Evolutionary conservation across 2,113 vertebrate species (phyloP).

Genomic region (Pogona vitticeps): DNA sequence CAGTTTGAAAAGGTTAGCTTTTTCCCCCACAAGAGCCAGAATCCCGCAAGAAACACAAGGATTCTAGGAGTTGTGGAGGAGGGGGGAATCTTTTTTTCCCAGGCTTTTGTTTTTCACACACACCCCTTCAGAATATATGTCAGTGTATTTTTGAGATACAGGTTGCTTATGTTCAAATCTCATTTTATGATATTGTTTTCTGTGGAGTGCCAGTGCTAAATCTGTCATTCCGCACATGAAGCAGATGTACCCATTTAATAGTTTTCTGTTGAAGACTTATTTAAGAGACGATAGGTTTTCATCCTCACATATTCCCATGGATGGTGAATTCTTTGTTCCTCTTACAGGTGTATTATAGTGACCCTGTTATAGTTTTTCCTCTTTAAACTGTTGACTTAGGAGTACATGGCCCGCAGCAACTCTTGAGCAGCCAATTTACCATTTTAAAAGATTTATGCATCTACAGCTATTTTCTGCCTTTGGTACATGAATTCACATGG

Average conservation of each 20-base stretch:
- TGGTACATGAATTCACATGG: slow-evolving; percentile 54
- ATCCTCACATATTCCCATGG: slow-evolving; percentile 81
- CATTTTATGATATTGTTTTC: slow-evolving; percentile 77
- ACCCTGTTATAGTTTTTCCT: slow-evolving; percentile 76
- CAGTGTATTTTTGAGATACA: slow-evolving; percentile 55
- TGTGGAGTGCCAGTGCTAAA: slow-evolving; percentile 74
- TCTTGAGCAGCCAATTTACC: slow-evolving; percentile 74
- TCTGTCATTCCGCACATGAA: slow-evolving; percentile 52
- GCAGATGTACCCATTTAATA: slow-evolving; percentile 79
- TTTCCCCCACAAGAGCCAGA: not conserved
- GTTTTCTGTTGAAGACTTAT: slow-evolving; percentile 80
- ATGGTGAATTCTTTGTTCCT: slow-evolving; percentile 75
- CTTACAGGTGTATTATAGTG: slow-evolving; percentile 79
- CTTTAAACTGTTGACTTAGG: slow-evolving; percentile 82
- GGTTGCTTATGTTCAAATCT: slow-evolving; percentile 50
- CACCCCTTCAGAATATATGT: slow-evolving; percentile 30
- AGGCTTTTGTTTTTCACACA: too few relatives aligned
- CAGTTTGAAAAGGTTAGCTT: too few relatives aligned
- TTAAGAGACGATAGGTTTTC: slow-evolving; percentile 75
- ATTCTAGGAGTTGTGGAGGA: too few relatives aligned
- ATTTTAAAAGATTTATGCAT: slow-evolving; percentile 73
- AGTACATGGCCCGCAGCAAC: slow-evolving; percentile 77
- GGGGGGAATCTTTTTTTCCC: too few relatives aligned
- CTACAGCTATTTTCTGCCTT: slow-evolving; percentile 68
- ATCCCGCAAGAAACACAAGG: too few relatives aligned